phyloP scores from a whole-genome alignment of 2,888 invertebrate species.

The Antheraea assamensis region DNA sequence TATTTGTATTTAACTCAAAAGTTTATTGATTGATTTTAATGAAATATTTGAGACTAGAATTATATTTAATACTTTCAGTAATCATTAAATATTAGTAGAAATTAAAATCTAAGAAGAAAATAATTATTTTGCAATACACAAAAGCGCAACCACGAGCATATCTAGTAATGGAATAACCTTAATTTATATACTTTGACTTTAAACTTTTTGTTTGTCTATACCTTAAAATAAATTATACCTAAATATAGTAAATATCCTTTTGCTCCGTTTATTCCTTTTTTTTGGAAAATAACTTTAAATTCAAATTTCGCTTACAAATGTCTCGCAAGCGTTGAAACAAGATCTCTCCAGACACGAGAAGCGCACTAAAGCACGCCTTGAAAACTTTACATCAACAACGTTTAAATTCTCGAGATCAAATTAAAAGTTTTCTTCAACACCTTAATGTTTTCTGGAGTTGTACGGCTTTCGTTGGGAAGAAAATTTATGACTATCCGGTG shows the following conservation, averaged over 20 bases:
- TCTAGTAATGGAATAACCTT: too few species aligned
- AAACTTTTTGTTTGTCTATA: not conserved
- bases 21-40: too few species aligned
- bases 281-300: slow-evolving; percentile 16
- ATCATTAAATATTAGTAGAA: too few species aligned
- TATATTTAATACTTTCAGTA: too few species aligned
- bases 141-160: too few species aligned
- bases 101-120: too few species aligned
- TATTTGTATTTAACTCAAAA: too few species aligned
- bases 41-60: too few species aligned
- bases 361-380: slow-evolving; percentile 44
- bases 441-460: slow-evolving; percentile 30
- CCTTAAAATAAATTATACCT: not conserved
- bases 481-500: slow-evolving; percentile 20
- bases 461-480: slow-evolving; percentile 22
- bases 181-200: too few species aligned
- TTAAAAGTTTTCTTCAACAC: slow-evolving; percentile 45
- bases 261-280: slow-evolving; percentile 34
- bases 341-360: slow-evolving; percentile 39
- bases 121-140: too few species aligned
- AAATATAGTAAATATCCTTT: slow-evolving; percentile 50
- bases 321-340: slow-evolving; percentile 32
- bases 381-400: slow-evolving; percentile 42
- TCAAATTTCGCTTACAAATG: slow-evolving; percentile 28
- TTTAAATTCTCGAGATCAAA: slow-evolving; percentile 47